Percentiles rank a stretch among this genome's conserved stretches.
phyloP scores from a whole-genome alignment of 1,140 invertebrate genomes.

The Trichonephila clavata region DNA sequence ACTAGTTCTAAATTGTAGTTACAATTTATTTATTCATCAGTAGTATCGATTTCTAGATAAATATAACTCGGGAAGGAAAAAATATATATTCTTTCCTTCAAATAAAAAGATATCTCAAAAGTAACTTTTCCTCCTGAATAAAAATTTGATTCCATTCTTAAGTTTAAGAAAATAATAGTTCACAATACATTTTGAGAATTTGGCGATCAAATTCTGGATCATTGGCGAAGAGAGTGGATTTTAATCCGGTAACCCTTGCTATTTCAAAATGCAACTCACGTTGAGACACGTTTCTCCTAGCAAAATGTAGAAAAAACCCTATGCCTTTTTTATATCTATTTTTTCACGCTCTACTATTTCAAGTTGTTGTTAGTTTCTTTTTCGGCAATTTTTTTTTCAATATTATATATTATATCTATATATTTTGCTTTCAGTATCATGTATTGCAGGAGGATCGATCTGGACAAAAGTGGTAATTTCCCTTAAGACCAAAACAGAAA shows the following conservation, averaged over 20 bases:
- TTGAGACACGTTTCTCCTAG: constrained; percentile 49
- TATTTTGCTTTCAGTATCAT: constrained; percentile 33
- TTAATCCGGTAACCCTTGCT: constrained; percentile 59
- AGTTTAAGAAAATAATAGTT: too few relatives aligned
- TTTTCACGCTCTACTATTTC: constrained; percentile 42
- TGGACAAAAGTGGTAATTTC: constrained; percentile 55
- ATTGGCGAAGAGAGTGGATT: constrained; percentile 25
- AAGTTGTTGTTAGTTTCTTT: constrained; percentile 50
- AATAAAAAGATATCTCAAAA: too few relatives aligned
- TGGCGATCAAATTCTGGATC: constrained; percentile 51
- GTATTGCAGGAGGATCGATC: constrained; percentile 5
- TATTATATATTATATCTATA: constrained; percentile 61
- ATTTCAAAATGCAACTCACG: constrained; percentile 62
- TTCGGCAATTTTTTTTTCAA: constrained; percentile 9
- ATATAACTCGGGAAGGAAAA: too few relatives aligned
- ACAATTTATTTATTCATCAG: too few relatives aligned
- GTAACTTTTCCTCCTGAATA: too few relatives aligned
- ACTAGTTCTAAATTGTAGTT: too few relatives aligned
- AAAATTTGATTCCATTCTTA: too few relatives aligned
- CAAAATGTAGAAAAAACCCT: constrained; percentile 25
- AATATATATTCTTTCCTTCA: too few relatives aligned
- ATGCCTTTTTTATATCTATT: background rate
- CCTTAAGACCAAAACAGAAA: constrained; percentile 22
- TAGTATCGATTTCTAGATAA: too few relatives aligned
- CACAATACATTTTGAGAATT: background rate